Conservation (phyloP, 1,140 invertebrate genomes). For the Megalonaias nervosa region DNA sequence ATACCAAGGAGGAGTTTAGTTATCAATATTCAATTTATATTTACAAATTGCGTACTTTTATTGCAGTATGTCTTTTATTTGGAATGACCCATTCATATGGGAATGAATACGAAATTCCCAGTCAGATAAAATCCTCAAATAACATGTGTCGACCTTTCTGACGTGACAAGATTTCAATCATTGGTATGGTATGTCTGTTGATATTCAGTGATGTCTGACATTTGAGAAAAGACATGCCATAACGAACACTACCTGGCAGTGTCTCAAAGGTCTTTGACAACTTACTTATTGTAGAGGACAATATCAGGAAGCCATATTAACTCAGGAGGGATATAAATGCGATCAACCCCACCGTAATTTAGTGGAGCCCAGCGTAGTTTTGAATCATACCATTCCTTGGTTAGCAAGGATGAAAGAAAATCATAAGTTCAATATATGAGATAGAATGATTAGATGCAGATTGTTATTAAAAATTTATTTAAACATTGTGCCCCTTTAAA, state of each 20-base stretch:
- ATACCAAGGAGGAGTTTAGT: too few species aligned
- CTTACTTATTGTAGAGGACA: slow-evolving; percentile 98
- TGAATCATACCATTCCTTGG: slow-evolving; percentile 69
- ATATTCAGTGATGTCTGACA: slow-evolving; percentile 1
- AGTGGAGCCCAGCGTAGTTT: slow-evolving; percentile 66
- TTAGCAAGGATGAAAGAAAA: slow-evolving; percentile 11
- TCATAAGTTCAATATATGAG: not conserved
- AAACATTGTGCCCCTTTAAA: too few species aligned
- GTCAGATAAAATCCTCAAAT: too few species aligned
- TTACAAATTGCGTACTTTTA: too few species aligned
- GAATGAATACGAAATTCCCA: too few species aligned
- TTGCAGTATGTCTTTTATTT: too few species aligned
- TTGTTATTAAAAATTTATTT: too few species aligned
- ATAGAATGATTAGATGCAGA: too few species aligned
- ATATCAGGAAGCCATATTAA: slow-evolving; percentile 84
- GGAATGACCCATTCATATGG: too few species aligned
- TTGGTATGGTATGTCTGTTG: not conserved
- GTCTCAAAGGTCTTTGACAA: slow-evolving; percentile 9
- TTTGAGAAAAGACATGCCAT: not conserved
- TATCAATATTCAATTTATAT: too few species aligned
- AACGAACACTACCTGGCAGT: not conserved
- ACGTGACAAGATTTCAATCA: not conserved
- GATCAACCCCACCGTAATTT: slow-evolving; percentile 67
- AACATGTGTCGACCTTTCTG: not conserved
- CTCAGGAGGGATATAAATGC: slow-evolving; percentile 68